Evolutionary conservation across 2,888 invertebrate species (phyloP).

Genomic region (Zeuzera pyrina): DNA sequence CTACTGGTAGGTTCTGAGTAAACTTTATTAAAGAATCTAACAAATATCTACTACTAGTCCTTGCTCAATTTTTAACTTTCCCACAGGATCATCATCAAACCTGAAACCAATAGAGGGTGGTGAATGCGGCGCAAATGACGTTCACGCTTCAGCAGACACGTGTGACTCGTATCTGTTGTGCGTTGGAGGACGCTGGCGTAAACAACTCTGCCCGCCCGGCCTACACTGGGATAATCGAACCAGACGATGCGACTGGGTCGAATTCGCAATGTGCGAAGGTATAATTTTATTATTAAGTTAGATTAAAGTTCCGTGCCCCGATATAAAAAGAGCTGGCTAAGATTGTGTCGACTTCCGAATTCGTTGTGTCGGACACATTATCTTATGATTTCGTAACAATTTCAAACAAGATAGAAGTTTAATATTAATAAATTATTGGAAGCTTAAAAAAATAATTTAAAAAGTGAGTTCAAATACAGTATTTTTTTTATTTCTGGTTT

Average conservation of each 20-base stretch:
- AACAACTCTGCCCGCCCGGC: slow-evolving; percentile 83
- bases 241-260: slow-evolving; percentile 86
- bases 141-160: slow-evolving; percentile 73
- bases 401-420: too few relatives aligned
- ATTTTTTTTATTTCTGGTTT: too few relatives aligned
- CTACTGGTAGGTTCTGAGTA: too few relatives aligned
- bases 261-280: slow-evolving; percentile 78
- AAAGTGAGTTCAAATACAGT: too few relatives aligned
- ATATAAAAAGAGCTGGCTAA: background rate
- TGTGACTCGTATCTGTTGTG: slow-evolving; percentile 86
- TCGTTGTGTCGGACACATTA: background rate
- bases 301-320: background rate
- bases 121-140: slow-evolving; percentile 30
- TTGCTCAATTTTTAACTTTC: background rate
- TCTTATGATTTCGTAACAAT: too few relatives aligned
- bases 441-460: background rate
- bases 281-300: too few relatives aligned
- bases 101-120: slow-evolving; percentile 31
- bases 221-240: slow-evolving; percentile 84
- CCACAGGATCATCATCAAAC: slow-evolving; percentile 2
- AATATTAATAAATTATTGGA: too few relatives aligned
- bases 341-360: background rate
- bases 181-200: slow-evolving; percentile 78
- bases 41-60: too few relatives aligned
- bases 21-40: too few relatives aligned